A percentile compares a stretch with the other conserved stretches of the same genome.
These are phyloP conservation scores for Drosophila asahinai DNA, from an alignment of 1,140 invertebrate species.

Conservation along the genomic window DNA sequence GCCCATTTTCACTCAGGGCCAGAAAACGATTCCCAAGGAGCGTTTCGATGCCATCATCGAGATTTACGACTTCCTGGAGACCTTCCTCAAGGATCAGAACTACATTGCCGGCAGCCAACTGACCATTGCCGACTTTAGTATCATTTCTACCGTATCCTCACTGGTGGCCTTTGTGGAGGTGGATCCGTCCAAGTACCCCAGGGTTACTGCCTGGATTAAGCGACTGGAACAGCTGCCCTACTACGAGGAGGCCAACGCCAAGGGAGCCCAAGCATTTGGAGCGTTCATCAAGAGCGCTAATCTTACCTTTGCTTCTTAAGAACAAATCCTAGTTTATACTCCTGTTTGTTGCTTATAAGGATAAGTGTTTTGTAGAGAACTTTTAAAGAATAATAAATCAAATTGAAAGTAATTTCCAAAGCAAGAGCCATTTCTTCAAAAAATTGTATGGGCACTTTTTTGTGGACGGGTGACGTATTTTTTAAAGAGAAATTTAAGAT, in stretches of 20 bases:
- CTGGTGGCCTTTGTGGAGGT: constrained; percentile 65
- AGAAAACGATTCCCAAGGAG: constrained; percentile 47
- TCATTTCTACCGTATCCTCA: constrained; percentile 78
- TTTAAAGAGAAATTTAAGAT: too few species aligned
- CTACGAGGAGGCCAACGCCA: constrained; percentile 84
- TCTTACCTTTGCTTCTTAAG: constrained; percentile 24
- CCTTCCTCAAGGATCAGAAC: constrained; percentile 85
- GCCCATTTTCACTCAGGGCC: constrained; percentile 85
- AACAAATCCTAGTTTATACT: too few species aligned
- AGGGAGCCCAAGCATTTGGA: constrained; percentile 83
- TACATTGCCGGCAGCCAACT: constrained; percentile 86
- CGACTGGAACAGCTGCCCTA: constrained; percentile 73
- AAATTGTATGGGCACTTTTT: too few species aligned
- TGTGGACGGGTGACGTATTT: too few species aligned
- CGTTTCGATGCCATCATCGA: constrained; percentile 81
- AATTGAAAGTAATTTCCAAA: too few species aligned
- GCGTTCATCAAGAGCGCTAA: constrained; percentile 22
- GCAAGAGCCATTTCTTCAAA: too few species aligned
- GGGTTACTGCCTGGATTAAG: constrained; percentile 65
- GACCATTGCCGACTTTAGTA: constrained; percentile 87
- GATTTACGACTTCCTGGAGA: constrained; percentile 86
- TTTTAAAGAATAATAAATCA: too few species aligned
- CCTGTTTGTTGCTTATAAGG: too few species aligned
- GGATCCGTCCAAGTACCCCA: constrained; percentile 63
- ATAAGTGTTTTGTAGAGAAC: background rate